A percentile compares a stretch with the other conserved stretches of the same genome.
Evolutionary conservation across 2,113 vertebrate genomes (phyloP).

Genomic region (Sardina pilchardus): DNA sequence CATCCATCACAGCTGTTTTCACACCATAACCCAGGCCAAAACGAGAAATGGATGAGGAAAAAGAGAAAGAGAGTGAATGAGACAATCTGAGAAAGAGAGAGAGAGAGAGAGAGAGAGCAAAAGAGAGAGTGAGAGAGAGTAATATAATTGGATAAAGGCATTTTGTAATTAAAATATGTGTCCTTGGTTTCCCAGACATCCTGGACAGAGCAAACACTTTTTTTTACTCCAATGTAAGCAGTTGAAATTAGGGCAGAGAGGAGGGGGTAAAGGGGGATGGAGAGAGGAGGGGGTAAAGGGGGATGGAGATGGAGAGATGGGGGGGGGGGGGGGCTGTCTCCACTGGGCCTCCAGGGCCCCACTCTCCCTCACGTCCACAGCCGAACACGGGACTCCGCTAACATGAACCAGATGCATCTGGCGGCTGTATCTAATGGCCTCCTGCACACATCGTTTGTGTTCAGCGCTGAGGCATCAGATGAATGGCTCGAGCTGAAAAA

Average conservation of each 20-base stretch:
- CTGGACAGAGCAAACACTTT: constrained; percentile 43
- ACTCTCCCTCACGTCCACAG: constrained; percentile 50
- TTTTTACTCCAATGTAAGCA: constrained; percentile 46
- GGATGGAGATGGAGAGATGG: background rate
- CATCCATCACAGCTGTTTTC: constrained; percentile 41
- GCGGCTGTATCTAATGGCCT: constrained; percentile 25
- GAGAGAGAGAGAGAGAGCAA: constrained; percentile 22
- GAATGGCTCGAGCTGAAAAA: background rate
- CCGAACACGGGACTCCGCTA: constrained; percentile 48
- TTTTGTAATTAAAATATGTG: constrained; percentile 52
- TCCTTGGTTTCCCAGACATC: constrained; percentile 47
- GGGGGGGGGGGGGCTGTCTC: constrained; percentile 21
- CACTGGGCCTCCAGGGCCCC: constrained; percentile 42
- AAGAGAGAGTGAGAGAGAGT: constrained; percentile 31
- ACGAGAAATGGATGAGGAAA: constrained; percentile 29
- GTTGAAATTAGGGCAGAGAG: constrained; percentile 53
- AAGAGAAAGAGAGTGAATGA: constrained; percentile 30
- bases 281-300: background rate
- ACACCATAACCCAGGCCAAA: constrained; percentile 33
- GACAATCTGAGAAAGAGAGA: too few species aligned
- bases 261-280: background rate
- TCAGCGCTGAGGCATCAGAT: background rate
- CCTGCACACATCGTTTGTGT: background rate
- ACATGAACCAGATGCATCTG: constrained; percentile 57
- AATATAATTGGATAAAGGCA: constrained; percentile 47